Evolutionary conservation across 2,888 invertebrate genomes (phyloP), one percentile per base, ranked within the genome.

Genomic region (Drosophila mulleri): DNA sequence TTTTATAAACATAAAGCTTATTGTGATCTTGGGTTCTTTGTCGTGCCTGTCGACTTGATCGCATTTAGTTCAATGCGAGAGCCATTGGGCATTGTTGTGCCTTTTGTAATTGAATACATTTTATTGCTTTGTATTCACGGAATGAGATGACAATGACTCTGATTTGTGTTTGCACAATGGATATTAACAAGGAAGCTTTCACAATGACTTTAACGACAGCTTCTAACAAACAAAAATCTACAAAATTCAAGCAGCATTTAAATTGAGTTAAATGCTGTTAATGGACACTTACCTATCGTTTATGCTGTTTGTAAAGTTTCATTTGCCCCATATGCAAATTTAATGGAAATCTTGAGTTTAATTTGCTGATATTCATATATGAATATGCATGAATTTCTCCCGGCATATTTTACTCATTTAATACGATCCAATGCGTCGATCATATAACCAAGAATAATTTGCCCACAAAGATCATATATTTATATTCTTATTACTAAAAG

Each of bases 91-190:
- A 41, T 65, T 50, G 50, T 64, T 41, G 18, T 41, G 18, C 39
- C 48, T 37, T 26, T 53, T 56, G 59, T 69, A 41, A 69, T 45
- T 56, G 69, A 41, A 65, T 52, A 44, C 65, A 69, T 67, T 72
- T 76, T 75, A 72, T 75, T 60, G 74, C 61, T 62, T 77, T 74
- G 62, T 73, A 78, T 80, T 77, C 60, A 71, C 88, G 65, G 75
- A 76, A 73, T 52, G 66, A 57, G 59, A 58, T 48, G 48, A 67
- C 67, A 75, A 71, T 66, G 69, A 63, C 56, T 54, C 26, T 59
- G 20, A 67, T 76, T 59, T 57, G 70, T 62, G 32, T 56, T 60
- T 50, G 66, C 62, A 72, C 76, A 72, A 85, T 83, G 69, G 67
- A 63, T 69, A 85, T 83, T 69, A 71, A 67, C 75, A 32, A 64